Base-by-base conservation (phyloP, 2,797 vertebrate species). In the Spinibarbus caldwelli region DNA sequence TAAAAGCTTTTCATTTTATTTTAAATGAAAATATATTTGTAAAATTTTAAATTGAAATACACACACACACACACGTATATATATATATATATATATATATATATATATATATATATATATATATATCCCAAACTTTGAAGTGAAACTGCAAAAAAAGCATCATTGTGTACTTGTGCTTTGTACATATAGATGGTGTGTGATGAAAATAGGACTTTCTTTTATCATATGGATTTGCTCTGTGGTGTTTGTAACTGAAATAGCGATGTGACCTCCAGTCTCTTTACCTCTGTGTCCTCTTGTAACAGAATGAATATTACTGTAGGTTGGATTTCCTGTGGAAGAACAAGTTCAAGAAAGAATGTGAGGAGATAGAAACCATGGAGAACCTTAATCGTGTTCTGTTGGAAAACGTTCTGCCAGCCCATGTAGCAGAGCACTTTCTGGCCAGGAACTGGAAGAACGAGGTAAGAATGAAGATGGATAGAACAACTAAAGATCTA, bases 311-410 rank as follows among this genome's bases (percentile, higher is more conserved):
- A 94, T 96, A 96, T 95, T 96, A 96, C 94, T 96, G 95, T 93
- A 97, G 98, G 96, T 97, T 99, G 95, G 98, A 99, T 95, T 99
- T 99, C 95, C 93, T 99, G 86, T 99, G 98, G 97, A 97, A 98
- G 95, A 97, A 98, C 96, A 99, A 99, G 93, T 99, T 99, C 95
- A 98, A 98, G 95, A 97, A 97, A 95, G 98, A 99, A 93, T 97
- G 97, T 23, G 98, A 99, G 94, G 98, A 99, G 95, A 99, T 99
- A 84, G 98, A 99, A 87, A 99, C 98, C 84, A 99, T 99, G 98
- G 98, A 99, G 94, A 99, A 97, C 91, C 95, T 99, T 85, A 99
- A 99, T 91, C 95, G 97, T 0, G 97, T 99, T 77, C 96, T 99
- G 87, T 93, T 99, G 94, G 97, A 99, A 92, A 99, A 99, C 3